phyloP scores from a whole-genome alignment of 2,888 invertebrate species.

The Oligia latruncula region DNA sequence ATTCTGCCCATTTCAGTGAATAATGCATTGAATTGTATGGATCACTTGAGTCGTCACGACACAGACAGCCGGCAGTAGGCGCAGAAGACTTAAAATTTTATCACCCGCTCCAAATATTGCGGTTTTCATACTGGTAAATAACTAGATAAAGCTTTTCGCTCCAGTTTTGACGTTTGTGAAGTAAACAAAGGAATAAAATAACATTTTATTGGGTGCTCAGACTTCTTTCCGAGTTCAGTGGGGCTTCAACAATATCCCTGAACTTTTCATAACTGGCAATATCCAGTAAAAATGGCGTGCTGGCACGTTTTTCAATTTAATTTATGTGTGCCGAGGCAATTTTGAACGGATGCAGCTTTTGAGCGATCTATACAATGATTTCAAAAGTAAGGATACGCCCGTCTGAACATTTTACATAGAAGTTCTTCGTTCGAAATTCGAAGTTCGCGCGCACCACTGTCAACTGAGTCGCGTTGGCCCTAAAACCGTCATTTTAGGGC shows the following conservation, averaged over 20 bases:
- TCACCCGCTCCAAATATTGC: slow-evolving; percentile 2
- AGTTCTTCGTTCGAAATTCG: too few species aligned
- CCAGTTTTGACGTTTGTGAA: slow-evolving; percentile 32
- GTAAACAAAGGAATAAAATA: slow-evolving; percentile 47
- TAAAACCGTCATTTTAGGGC: too few species aligned
- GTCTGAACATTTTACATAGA: too few species aligned
- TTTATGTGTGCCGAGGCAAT: slow-evolving; percentile 22
- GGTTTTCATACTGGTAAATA: slow-evolving; percentile 22
- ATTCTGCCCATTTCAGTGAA: slow-evolving; percentile 50
- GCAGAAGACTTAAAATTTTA: not conserved
- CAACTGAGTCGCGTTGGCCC: too few species aligned
- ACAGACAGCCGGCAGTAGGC: slow-evolving; percentile 3
- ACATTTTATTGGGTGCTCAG: slow-evolving; percentile 43
- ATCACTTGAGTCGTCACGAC: slow-evolving; percentile 22
- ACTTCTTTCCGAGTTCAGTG: slow-evolving; percentile 24
- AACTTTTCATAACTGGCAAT: slow-evolving; percentile 40
- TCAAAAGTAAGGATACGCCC: too few species aligned
- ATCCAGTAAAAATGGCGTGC: slow-evolving; percentile 33
- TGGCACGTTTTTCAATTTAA: slow-evolving; percentile 26
- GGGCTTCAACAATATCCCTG: slow-evolving; percentile 36
- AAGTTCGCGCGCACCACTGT: too few species aligned
- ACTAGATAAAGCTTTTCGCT: slow-evolving; percentile 9
- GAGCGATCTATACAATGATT: too few species aligned
- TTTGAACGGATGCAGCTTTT: slow-evolving; percentile 51
- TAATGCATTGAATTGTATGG: slow-evolving; percentile 47